These are phyloP conservation scores for Neuroscelio doddi DNA, from an alignment of 2,888 invertebrate species.

Conservation along the genomic window DNA sequence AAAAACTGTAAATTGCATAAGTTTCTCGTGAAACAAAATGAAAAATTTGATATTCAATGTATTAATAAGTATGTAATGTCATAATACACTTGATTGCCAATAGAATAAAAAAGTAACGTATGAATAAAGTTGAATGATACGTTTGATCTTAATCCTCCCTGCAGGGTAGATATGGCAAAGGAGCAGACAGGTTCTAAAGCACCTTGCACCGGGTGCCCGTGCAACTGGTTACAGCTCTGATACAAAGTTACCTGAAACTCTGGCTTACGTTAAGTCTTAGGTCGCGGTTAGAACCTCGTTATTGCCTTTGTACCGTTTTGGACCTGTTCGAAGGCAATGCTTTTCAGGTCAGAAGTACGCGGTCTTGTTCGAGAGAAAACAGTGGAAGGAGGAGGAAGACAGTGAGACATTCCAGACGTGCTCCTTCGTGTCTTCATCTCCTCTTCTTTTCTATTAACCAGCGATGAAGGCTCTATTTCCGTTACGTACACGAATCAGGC, in stretches of 20 bases:
- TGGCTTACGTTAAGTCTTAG: too few species aligned
- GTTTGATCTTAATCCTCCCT: too few species aligned
- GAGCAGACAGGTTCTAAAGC: too few species aligned
- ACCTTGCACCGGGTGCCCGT: too few species aligned
- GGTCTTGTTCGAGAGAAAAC: constrained; percentile 5
- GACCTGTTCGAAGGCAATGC: constrained; percentile 39
- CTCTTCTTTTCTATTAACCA: constrained; percentile 6
- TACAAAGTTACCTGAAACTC: constrained; percentile 12
- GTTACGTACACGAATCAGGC: constrained; percentile 6
- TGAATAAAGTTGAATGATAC: too few species aligned
- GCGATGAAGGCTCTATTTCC: constrained; percentile 14
- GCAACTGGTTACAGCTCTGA: not conserved
- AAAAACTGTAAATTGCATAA: too few species aligned
- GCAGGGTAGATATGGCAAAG: too few species aligned
- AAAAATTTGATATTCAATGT: too few species aligned
- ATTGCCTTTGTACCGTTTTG: constrained; percentile 54
- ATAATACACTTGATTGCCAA: too few species aligned
- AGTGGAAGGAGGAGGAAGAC: not conserved
- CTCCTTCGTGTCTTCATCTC: constrained; percentile 12
- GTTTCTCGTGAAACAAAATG: too few species aligned
- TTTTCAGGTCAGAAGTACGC: constrained; percentile 15
- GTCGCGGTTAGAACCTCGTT: constrained; percentile 55
- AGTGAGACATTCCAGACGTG: constrained; percentile 1
- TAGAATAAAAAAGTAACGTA: too few species aligned
- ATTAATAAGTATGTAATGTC: too few species aligned